Base-by-base conservation (phyloP, 2,113 vertebrate genomes). In the Orthonyx spaldingii region DNA sequence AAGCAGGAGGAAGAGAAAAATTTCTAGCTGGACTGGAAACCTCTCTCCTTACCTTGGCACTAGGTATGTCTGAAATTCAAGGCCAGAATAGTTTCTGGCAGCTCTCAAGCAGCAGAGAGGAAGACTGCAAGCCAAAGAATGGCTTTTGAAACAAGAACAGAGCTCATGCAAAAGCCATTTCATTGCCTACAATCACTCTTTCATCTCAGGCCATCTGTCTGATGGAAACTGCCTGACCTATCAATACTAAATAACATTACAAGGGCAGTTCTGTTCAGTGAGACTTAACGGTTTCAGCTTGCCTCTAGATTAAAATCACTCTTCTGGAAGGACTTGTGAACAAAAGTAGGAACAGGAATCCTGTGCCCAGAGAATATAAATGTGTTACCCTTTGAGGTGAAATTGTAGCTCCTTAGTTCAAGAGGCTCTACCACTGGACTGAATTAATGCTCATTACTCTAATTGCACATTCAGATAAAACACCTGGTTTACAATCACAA, bases 51-150 rank as follows among this genome's bases (percentile, higher is more conserved):
- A 87, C 69, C 77, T 93, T 84, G 87, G 89, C 47, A 0, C 44
- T 76, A 84, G 44, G 72, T 77, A 52, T 8, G n/a, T 95, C 78
- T 56, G 30, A 78, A 83, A 95, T 85, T 57, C 28, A 83, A 42
- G 60, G 84, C 77, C 87, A 96, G 81, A 74, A 93, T 72, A 79
- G 70, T 85, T 94, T 90, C 87, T 96, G 94, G 84, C 89, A 82
- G 49, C 65, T 75, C 74, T 85, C 77, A 63, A 61, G 89, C 77
- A 77, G 61, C 61, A 94, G 57, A 68, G 35, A 55, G 21, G 19
- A 20, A 75, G 30, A 81, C 32, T 44, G 32, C 33, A 57, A 76
- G 94, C 84, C 93, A 91, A 91, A 82, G 59, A 81, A 83, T 16
- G 71, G 69, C 32, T 96, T 96, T 87, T 91, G 87, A 93, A 96